Conservation (phyloP, 1,140 invertebrate genomes). For the Kradibia gibbosae region DNA sequence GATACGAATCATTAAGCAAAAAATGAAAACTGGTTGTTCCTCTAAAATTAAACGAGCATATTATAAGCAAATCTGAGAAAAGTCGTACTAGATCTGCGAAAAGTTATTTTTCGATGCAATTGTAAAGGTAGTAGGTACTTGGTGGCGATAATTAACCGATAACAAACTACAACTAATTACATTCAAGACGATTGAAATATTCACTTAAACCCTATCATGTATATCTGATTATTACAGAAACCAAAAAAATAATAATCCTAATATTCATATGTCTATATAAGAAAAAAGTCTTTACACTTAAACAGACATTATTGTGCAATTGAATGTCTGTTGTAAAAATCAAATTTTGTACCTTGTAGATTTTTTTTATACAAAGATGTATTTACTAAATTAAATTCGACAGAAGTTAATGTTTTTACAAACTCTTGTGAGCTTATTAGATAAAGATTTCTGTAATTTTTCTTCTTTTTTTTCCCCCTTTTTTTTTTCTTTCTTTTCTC, state of each 20-base stretch:
- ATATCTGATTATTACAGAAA: background rate
- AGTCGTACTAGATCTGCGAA: conserved; percentile 24
- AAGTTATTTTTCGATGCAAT: conserved; percentile 50
- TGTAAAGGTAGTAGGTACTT: conserved; percentile 33
- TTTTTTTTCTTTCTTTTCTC: conserved; percentile 30
- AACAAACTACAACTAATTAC: background rate
- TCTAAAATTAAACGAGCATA: conserved; percentile 35
- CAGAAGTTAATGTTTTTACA: background rate
- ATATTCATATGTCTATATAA: conserved; percentile 21
- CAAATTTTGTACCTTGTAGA: conserved; percentile 14
- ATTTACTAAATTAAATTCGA: conserved; percentile 16
- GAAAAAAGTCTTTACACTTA: background rate
- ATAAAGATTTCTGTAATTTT: conserved; percentile 25
- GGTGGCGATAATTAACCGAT: conserved; percentile 9
- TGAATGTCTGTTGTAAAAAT: conserved; percentile 35
- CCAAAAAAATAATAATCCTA: conserved; percentile 22
- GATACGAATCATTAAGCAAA: conserved; percentile 19
- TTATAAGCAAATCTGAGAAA: background rate
- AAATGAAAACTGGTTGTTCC: conserved; percentile 38
- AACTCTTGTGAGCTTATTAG: conserved; percentile 32
- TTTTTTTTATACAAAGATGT: conserved; percentile 15
- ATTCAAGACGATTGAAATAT: background rate
- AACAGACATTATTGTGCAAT: background rate
- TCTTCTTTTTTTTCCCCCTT: conserved; percentile 5
- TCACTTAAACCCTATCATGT: no score